These are phyloP conservation scores for Pristionchus exspectatus DNA, from an alignment of 2,888 invertebrate genomes.

Conservation along the genomic window DNA sequence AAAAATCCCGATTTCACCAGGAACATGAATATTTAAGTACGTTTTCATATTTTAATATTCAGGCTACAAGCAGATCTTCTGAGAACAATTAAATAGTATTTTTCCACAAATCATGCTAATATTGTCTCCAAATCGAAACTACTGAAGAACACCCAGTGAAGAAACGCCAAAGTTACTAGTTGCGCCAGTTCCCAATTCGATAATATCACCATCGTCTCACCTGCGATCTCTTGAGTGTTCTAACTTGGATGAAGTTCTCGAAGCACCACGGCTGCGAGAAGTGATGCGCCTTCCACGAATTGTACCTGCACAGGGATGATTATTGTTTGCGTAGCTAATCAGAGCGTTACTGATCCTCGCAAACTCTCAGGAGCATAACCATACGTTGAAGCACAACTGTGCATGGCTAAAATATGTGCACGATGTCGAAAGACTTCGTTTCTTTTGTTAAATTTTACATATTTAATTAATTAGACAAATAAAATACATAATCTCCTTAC, in stretches of 20 bases:
- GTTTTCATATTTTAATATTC: no score
- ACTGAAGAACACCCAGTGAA: background rate
- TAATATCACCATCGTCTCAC: constrained; percentile 56
- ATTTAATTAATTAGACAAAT: background rate
- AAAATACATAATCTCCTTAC: background rate
- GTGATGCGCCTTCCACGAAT: constrained; percentile 99
- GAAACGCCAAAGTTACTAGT: background rate
- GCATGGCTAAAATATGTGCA: background rate
- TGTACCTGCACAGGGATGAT: constrained; percentile 83
- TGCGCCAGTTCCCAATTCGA: no score
- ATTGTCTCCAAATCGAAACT: no score
- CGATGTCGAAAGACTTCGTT: background rate
- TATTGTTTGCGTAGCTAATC: background rate
- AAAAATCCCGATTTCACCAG: no score
- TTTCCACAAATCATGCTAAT: no score
- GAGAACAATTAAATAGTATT: no score
- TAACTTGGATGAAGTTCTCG: constrained; percentile 97
- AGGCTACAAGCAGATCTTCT: no score
- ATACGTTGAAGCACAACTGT: background rate
- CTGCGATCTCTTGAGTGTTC: constrained; percentile 92
- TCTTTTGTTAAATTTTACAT: background rate
- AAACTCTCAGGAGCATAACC: background rate
- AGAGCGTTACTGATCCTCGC: background rate
- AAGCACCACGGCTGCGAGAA: constrained; percentile 99
- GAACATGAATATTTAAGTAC: no score